A percentile compares a stretch with the other conserved stretches of the same genome.
Conservation (phyloP, 1,140 invertebrate genomes). For the Heliconius nattereri region DNA sequence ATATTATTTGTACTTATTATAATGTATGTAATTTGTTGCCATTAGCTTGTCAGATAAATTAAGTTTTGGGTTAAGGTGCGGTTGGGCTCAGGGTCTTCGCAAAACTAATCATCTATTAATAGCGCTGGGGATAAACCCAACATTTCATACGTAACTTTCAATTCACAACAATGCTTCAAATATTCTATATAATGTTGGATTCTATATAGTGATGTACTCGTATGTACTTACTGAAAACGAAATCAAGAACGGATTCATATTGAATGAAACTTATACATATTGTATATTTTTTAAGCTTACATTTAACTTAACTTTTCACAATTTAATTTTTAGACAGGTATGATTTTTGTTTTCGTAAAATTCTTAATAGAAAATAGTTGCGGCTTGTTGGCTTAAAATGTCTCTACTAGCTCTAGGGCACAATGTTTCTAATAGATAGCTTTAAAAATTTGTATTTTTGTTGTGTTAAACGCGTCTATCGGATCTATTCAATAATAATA, state of each 20-base stretch:
- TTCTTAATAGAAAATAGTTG: background rate
- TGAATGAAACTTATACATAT: no score
- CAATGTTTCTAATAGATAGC: background rate
- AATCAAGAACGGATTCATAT: no score
- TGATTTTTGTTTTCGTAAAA: no score
- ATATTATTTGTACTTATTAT: background rate
- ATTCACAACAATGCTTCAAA: background rate
- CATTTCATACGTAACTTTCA: slow-evolving; percentile 1
- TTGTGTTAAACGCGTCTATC: background rate
- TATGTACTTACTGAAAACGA: no score
- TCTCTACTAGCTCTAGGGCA: background rate
- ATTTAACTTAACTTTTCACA: no score
- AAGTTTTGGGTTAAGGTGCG: slow-evolving; percentile 10
- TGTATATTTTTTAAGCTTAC: no score
- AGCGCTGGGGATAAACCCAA: background rate
- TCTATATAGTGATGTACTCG: no score
- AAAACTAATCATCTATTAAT: slow-evolving; percentile 13
- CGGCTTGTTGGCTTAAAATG: background rate
- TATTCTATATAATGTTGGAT: background rate
- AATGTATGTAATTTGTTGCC: background rate
- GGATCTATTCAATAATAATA: background rate
- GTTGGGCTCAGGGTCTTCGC: background rate
- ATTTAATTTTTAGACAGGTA: no score
- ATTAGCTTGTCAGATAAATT: slow-evolving; percentile 13
- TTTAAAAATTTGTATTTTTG: background rate